These are phyloP conservation scores for Suillia variegata DNA, from an alignment of 2,888 invertebrate genomes.

Conservation along the genomic window DNA sequence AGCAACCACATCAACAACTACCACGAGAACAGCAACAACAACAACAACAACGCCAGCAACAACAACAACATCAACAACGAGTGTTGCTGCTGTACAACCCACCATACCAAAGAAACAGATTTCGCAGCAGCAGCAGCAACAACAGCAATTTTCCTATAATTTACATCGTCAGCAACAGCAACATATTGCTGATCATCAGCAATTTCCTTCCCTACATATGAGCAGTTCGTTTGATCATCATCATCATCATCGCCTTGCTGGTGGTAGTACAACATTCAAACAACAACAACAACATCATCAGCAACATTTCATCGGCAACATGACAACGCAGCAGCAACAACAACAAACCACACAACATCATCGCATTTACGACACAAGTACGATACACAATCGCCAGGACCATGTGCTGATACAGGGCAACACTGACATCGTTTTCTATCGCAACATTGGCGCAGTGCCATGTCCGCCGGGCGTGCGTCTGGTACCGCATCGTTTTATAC, in stretches of 20 bases:
- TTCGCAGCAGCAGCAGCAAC: slow-evolving; percentile 30
- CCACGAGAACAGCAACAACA: slow-evolving; percentile 14
- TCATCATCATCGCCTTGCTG: slow-evolving; percentile 34
- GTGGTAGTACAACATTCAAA: slow-evolving; percentile 33
- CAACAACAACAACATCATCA: slow-evolving; percentile 33
- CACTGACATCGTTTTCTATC: slow-evolving; percentile 57
- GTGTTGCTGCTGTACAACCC: too few relatives aligned
- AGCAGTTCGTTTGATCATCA: slow-evolving; percentile 31
- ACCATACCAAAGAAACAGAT: slow-evolving; percentile 20
- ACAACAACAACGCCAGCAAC: slow-evolving; percentile 28
- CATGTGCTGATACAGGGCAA: slow-evolving; percentile 56
- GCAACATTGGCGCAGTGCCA: slow-evolving; percentile 51
- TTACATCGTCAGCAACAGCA: slow-evolving; percentile 35
- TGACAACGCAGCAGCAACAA: slow-evolving; percentile 19
- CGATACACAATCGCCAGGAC: slow-evolving; percentile 41
- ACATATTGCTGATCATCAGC: slow-evolving; percentile 3
- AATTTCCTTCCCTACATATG: slow-evolving; percentile 32
- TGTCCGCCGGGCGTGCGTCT: slow-evolving; percentile 57
- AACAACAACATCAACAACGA: slow-evolving; percentile 27
- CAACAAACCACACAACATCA: slow-evolving; percentile 37
- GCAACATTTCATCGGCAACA: slow-evolving; percentile 26
- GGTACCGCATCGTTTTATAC: slow-evolving; percentile 53
- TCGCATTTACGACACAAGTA: slow-evolving; percentile 32
- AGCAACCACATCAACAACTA: slow-evolving; percentile 28
- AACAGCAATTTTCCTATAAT: slow-evolving; percentile 31